Percentiles rank a stretch among this genome's conserved stretches.
These are phyloP conservation scores for Catharus ustulatus DNA, from an alignment of 2,797 vertebrate species.

Conservation along the genomic window DNA sequence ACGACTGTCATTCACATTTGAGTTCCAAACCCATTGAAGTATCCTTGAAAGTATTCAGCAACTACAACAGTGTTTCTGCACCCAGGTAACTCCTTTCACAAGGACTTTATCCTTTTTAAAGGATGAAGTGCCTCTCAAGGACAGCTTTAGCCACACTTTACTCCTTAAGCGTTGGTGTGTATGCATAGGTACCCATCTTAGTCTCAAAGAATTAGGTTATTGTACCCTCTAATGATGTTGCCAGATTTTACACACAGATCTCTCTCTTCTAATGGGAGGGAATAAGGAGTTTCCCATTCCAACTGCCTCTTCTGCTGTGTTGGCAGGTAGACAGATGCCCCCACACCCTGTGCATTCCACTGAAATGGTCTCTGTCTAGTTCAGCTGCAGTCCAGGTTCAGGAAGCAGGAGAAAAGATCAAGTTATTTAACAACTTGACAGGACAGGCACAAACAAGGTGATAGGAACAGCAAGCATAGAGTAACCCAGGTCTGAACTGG, in stretches of 20 bases:
- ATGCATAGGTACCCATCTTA: background rate
- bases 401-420: background rate
- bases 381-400: background rate
- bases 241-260: background rate
- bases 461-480: background rate
- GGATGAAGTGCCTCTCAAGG: background rate
- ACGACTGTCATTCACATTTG: background rate
- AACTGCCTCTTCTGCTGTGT: background rate
- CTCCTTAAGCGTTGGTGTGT: background rate
- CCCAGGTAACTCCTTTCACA: background rate
- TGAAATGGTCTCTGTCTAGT: background rate
- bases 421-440: background rate
- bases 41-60: background rate
- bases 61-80: background rate
- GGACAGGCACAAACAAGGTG: background rate
- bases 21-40: background rate
- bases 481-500: background rate
- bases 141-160: background rate
- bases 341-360: background rate
- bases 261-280: background rate
- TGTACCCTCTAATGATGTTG: background rate
- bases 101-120: background rate
- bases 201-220: background rate
- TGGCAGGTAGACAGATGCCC: background rate
- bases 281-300: background rate